These are phyloP conservation scores for Microplitis deprimator DNA, from an alignment of 2,888 invertebrate species.

Conservation along the genomic window DNA sequence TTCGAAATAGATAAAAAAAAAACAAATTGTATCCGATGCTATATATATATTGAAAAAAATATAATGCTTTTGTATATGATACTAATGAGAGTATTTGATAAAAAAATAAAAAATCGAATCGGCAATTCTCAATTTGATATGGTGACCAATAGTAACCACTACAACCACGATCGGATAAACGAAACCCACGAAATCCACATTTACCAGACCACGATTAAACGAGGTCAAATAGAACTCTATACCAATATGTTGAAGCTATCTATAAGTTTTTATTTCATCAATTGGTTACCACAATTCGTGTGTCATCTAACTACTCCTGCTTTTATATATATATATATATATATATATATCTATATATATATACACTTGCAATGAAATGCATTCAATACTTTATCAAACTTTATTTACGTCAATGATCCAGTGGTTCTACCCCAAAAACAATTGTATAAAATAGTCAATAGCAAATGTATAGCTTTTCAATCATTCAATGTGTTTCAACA, in stretches of 20 bases:
- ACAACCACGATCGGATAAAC: slow-evolving; percentile 19
- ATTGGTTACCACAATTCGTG: not conserved
- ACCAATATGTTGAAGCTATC: slow-evolving; percentile 14
- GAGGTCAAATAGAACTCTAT: slow-evolving; percentile 20
- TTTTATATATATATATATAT: not conserved
- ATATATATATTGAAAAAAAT: too few species aligned
- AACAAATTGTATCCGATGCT: too few species aligned
- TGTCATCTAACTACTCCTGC: not conserved
- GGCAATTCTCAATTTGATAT: slow-evolving; percentile 7
- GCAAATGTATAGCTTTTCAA: not conserved
- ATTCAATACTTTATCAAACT: not conserved
- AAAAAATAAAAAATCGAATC: not conserved
- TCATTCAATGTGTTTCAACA: not conserved
- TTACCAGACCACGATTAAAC: slow-evolving; percentile 19
- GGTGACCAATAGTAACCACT: slow-evolving; percentile 20
- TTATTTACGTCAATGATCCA: not conserved
- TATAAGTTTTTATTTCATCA: not conserved
- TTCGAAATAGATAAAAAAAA: too few species aligned
- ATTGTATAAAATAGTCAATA: not conserved
- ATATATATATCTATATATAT: not conserved
- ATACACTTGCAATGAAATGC: not conserved
- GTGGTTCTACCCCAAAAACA: not conserved
- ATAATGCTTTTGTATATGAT: too few species aligned
- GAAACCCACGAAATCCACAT: slow-evolving; percentile 17
- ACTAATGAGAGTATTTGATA: not conserved